A percentile compares a stretch with the other conserved stretches of the same genome.
These are phyloP conservation scores for Sebastes taczanowskii DNA, from an alignment of 2,797 vertebrate species.

Conservation along the genomic window DNA sequence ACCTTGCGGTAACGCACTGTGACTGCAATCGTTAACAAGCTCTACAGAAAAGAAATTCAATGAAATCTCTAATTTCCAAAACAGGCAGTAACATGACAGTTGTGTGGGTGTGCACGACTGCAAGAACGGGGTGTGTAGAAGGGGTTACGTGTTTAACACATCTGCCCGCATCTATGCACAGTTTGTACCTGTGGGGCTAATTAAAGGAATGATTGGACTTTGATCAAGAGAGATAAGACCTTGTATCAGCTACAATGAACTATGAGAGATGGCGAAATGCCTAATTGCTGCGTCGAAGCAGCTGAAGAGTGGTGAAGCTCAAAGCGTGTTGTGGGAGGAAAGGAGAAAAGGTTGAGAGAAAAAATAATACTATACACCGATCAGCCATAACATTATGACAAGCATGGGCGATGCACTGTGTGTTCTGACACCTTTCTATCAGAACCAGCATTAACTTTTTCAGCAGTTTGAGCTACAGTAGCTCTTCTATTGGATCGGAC, in stretches of 20 bases:
- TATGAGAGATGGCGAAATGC: constrained; percentile 17
- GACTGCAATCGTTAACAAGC: constrained; percentile 35
- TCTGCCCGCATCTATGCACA: constrained; percentile 35
- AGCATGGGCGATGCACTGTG: too few species aligned
- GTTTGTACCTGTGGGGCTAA: constrained; percentile 63
- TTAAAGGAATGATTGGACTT: constrained; percentile 66
- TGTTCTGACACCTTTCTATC: too few species aligned
- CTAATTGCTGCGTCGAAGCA: constrained; percentile 25
- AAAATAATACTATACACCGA: too few species aligned
- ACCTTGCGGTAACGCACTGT: constrained; percentile 46
- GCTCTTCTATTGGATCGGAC: too few species aligned
- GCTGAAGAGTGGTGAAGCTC: neutral
- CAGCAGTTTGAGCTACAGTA: too few species aligned
- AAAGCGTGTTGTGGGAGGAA: constrained; percentile 16
- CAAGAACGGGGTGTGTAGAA: neutral
- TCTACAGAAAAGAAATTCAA: constrained; percentile 5
- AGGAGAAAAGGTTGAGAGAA: constrained; percentile 1
- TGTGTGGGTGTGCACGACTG: constrained; percentile 11
- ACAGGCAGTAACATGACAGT: constrained; percentile 5
- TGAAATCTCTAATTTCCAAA: constrained; percentile 14
- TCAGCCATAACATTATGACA: too few species aligned
- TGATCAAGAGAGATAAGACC: constrained; percentile 54
- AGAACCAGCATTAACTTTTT: too few species aligned
- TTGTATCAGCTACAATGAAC: constrained; percentile 26
- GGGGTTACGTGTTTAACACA: constrained; percentile 28